Evolutionary conservation across 2,888 invertebrate species (phyloP).

Genomic region (Diarsia mendica): DNA sequence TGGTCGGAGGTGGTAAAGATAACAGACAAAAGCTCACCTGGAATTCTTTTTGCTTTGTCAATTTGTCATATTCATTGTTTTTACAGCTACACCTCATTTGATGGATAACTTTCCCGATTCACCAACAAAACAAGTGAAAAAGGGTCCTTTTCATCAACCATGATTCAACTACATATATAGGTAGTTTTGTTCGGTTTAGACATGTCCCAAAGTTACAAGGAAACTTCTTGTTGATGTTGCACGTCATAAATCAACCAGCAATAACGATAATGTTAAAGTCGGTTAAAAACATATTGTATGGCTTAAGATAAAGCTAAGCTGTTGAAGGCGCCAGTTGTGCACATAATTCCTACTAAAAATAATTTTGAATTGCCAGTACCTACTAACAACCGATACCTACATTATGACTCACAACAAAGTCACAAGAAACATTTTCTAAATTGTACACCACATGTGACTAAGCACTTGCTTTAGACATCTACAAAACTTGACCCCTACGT

Average conservation of each 20-base stretch:
- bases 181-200: no score
- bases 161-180: no score
- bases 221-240: neutral
- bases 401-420: slow-evolving; percentile 12
- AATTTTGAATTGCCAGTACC: neutral
- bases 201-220: no score
- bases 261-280: neutral
- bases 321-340: neutral
- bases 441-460: slow-evolving; percentile 39
- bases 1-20: neutral
- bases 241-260: neutral
- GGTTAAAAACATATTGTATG: neutral
- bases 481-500: neutral
- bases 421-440: slow-evolving; percentile 40
- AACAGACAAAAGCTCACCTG: neutral
- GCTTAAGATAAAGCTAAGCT: neutral
- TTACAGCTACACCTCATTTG: neutral
- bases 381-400: neutral
- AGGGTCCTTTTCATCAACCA: no score
- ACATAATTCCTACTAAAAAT: neutral
- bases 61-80: neutral
- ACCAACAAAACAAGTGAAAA: no score
- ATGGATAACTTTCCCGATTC: no score
- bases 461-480: slow-evolving; percentile 23
- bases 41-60: neutral